Conservation (phyloP, 2,797 vertebrate species). For the Eutrigla gurnardus region DNA sequence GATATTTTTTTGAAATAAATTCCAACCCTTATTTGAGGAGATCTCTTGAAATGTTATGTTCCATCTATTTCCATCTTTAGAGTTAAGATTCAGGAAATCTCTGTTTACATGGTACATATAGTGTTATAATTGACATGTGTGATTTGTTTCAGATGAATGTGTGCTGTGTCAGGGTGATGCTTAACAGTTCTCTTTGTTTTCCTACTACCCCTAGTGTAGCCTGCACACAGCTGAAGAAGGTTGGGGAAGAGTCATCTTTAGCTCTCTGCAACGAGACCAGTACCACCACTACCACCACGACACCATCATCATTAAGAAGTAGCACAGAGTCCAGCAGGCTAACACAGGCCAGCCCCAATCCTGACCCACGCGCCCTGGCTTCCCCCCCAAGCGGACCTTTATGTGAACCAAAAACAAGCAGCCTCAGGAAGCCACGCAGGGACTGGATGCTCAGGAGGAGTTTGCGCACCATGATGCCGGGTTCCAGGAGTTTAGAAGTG, state of each 20-base stretch:
- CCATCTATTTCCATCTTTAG: neutral
- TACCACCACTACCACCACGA: slow-evolving; percentile 82
- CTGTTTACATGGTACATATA: neutral
- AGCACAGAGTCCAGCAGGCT: slow-evolving; percentile 91
- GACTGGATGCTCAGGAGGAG: slow-evolving; percentile 87
- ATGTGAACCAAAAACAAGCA: slow-evolving; percentile 84
- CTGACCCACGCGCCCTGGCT: slow-evolving; percentile 84
- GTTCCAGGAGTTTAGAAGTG: slow-evolving; percentile 86
- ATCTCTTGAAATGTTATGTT: neutral
- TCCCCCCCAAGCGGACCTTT: slow-evolving; percentile 84
- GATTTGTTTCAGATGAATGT: slow-evolving; percentile 15
- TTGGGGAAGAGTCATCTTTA: slow-evolving; percentile 91
- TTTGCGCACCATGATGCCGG: slow-evolving; percentile 85
- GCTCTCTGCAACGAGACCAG: slow-evolving; percentile 90
- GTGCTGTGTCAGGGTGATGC: slow-evolving; percentile 81
- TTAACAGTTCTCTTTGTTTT: slow-evolving; percentile 92
- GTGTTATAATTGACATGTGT: neutral
- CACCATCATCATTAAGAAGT: slow-evolving; percentile 87
- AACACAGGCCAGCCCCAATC: slow-evolving; percentile 89
- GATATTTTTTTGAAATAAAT: neutral
- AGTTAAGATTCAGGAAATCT: neutral
- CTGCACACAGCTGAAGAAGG: slow-evolving; percentile 94
- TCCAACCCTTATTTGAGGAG: neutral
- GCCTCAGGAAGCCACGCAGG: slow-evolving; percentile 87
- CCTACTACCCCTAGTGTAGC: slow-evolving; percentile 99